Evolutionary conservation across 2,113 vertebrate genomes (phyloP).

Genomic region (Lichenostomus cassidix): DNA sequence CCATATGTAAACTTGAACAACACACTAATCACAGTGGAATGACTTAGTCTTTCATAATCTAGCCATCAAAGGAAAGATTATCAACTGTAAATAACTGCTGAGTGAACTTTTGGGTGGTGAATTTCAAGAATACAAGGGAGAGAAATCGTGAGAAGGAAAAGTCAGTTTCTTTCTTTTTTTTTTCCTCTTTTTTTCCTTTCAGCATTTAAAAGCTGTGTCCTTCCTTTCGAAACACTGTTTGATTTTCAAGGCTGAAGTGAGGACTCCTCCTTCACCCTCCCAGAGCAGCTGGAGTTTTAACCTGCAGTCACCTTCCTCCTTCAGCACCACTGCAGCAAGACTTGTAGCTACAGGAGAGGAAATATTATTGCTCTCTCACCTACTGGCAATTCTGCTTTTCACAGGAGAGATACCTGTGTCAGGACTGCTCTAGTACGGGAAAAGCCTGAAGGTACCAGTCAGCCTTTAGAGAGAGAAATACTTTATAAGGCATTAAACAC

Average conservation of each 20-base stretch:
- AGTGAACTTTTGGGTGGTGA: background rate
- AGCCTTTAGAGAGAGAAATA: background rate
- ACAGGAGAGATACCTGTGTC: rapidly evolving
- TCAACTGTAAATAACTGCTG: background rate
- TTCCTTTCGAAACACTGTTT: background rate
- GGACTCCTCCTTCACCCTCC: background rate
- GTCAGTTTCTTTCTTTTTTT: background rate
- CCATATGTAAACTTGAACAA: background rate
- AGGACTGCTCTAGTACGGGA: background rate
- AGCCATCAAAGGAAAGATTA: background rate
- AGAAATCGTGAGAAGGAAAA: background rate
- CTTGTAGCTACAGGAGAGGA: background rate
- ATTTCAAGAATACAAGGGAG: background rate
- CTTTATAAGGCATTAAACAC: background rate
- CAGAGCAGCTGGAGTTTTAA: background rate
- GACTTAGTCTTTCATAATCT: background rate
- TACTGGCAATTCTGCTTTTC: background rate
- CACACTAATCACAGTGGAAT: background rate
- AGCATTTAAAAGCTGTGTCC: background rate
- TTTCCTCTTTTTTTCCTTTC: background rate
- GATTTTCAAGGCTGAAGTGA: background rate
- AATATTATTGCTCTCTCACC: background rate
- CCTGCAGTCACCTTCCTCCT: background rate
- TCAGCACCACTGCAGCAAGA: background rate
- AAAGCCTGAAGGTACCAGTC: background rate